Conservation (phyloP, 1,140 invertebrate species). For the Psix sp. region DNA sequence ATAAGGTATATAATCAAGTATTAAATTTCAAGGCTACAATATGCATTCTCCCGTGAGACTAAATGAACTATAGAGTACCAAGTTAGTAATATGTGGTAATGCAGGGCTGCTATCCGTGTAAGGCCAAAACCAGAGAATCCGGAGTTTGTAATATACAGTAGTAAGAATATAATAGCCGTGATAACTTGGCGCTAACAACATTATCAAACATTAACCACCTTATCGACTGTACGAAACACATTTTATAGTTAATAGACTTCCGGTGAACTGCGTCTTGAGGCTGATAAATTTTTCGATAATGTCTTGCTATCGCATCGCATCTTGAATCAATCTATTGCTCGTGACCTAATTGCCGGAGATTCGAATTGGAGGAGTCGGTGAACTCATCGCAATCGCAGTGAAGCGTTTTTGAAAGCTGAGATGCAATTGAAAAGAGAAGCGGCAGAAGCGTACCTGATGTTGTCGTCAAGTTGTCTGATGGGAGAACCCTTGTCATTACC, state of each 20-base stretch:
- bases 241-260: slow-evolving; percentile 8
- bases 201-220: slow-evolving; percentile 26
- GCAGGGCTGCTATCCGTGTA: slow-evolving; percentile 26
- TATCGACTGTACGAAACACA: slow-evolving; percentile 10
- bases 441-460: slow-evolving; percentile 78
- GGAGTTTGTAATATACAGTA: slow-evolving; percentile 33
- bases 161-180: slow-evolving; percentile 24
- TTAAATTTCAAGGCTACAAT: slow-evolving; percentile 4
- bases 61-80: slow-evolving; percentile 23
- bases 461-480: slow-evolving; percentile 87
- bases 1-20: slow-evolving; percentile 1
- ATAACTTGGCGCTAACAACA: slow-evolving; percentile 24
- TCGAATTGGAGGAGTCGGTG: too few species aligned
- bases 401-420: neutral
- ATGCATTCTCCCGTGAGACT: slow-evolving; percentile 13
- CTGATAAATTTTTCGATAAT: too few species aligned
- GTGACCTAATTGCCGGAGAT: too few species aligned
- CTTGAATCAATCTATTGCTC: too few species aligned
- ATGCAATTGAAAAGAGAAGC: slow-evolving; percentile 16
- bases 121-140: slow-evolving; percentile 31
- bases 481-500: slow-evolving; percentile 84
- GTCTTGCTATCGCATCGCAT: too few species aligned
- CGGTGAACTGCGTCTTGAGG: too few species aligned
- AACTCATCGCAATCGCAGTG: too few species aligned
- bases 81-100: slow-evolving; percentile 32